Evolutionary conservation across 2,113 vertebrate genomes (phyloP).

Genomic region (Cygnus buccinator): DNA sequence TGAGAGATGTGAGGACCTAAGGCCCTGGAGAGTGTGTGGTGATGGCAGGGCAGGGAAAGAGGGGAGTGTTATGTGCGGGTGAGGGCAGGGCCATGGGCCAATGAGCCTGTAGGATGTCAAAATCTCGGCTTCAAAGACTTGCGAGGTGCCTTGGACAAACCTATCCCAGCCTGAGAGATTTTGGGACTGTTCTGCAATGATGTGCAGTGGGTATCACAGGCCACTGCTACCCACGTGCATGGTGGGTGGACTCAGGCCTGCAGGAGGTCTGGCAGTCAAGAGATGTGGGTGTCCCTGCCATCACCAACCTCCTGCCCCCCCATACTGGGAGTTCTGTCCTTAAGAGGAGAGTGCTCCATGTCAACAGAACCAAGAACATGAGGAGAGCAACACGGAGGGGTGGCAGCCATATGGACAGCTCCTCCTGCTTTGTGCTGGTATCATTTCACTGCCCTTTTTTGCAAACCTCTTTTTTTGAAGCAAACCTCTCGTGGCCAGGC

Average conservation of each 20-base stretch:
- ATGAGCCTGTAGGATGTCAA: background rate
- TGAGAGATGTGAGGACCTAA: background rate
- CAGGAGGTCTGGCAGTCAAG: background rate
- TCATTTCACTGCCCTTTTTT: background rate
- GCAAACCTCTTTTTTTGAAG: background rate
- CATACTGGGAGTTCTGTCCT: background rate
- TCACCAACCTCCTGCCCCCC: background rate
- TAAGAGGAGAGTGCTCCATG: background rate
- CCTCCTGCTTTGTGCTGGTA: background rate
- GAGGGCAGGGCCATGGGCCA: background rate
- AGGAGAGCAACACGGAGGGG: background rate
- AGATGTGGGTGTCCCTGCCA: background rate
- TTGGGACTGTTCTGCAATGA: background rate
- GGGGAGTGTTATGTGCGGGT: background rate
- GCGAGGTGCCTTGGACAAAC: background rate
- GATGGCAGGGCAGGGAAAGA: background rate
- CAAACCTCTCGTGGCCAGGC: background rate
- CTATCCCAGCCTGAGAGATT: background rate
- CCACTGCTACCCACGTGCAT: fast-evolving
- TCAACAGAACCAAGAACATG: background rate
- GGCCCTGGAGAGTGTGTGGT: background rate
- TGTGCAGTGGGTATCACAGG: background rate
- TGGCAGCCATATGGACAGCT: background rate
- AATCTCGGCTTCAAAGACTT: background rate
- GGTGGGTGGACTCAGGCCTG: background rate